These are phyloP conservation scores for Carduelis carduelis DNA, from an alignment of 2,797 vertebrate genomes.

Conservation along the genomic window DNA sequence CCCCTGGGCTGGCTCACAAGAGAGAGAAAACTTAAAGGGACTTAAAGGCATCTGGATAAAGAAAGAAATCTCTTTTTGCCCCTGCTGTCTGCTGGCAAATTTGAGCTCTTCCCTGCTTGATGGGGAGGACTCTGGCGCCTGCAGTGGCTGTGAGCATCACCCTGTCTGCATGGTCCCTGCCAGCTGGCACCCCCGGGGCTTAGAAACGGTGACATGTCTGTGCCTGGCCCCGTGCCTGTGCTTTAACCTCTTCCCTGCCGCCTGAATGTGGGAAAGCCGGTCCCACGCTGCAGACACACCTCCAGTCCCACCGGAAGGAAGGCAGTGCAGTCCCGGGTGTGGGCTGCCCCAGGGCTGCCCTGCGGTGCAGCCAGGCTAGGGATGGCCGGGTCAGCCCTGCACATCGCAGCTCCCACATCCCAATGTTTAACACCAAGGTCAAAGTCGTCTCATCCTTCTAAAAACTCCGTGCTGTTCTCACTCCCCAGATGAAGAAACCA, in stretches of 20 bases:
- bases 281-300: rapidly evolving
- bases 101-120: not conserved
- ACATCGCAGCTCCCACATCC: not conserved
- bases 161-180: not conserved
- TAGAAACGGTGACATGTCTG: rapidly evolving
- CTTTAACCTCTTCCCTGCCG: not conserved
- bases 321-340: not conserved
- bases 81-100: not conserved
- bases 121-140: not conserved
- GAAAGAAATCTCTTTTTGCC: not conserved
- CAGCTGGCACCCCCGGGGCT: not conserved
- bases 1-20: not conserved
- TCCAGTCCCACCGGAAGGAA: not conserved
- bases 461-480: not conserved
- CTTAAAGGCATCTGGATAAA: not conserved
- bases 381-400: not conserved
- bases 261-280: rapidly evolving
- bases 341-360: not conserved
- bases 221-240: not conserved
- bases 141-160: not conserved
- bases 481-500: not conserved
- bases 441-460: not conserved
- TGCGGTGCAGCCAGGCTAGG: not conserved
- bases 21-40: not conserved
- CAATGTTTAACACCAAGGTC: not conserved